phyloP scores from a whole-genome alignment of 2,888 invertebrate genomes.

The Folsomia manolachei region DNA sequence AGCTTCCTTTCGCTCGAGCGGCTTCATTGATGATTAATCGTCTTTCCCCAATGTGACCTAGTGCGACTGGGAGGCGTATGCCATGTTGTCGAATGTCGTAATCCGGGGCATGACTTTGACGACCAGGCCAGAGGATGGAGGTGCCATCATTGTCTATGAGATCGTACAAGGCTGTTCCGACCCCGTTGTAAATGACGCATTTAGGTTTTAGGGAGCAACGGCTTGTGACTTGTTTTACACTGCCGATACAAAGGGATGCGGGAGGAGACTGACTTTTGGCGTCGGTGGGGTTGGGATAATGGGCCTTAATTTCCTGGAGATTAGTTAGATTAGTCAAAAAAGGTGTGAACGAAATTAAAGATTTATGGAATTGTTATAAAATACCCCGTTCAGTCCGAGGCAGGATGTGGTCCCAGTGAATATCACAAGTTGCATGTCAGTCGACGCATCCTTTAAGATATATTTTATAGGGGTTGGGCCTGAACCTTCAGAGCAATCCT shows the following conservation, averaged over 20 bases:
- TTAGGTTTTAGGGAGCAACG: neutral
- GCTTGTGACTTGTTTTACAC: neutral
- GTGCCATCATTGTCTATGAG: neutral
- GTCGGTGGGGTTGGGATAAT: slow-evolving; percentile 4
- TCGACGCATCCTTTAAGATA: neutral
- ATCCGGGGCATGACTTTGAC: neutral
- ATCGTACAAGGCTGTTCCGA: neutral
- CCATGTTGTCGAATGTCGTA: too few relatives aligned
- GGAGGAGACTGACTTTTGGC: too few relatives aligned
- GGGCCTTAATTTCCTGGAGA: neutral
- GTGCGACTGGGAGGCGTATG: too few relatives aligned
- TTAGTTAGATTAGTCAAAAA: neutral
- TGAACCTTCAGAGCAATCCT: neutral
- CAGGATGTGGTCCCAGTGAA: neutral
- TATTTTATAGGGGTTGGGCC: neutral
- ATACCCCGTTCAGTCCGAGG: slow-evolving; percentile 13
- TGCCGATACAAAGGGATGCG: neutral
- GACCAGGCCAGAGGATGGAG: too few relatives aligned
- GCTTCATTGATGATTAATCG: neutral
- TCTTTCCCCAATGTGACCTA: neutral
- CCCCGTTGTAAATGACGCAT: neutral
- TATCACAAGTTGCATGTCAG: neutral
- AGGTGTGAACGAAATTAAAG: too few relatives aligned
- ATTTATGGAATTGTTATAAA: too few relatives aligned
- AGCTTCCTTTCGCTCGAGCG: neutral